These are phyloP conservation scores for Branchellion lobata DNA, from an alignment of 2,888 invertebrate genomes.

Conservation along the genomic window DNA sequence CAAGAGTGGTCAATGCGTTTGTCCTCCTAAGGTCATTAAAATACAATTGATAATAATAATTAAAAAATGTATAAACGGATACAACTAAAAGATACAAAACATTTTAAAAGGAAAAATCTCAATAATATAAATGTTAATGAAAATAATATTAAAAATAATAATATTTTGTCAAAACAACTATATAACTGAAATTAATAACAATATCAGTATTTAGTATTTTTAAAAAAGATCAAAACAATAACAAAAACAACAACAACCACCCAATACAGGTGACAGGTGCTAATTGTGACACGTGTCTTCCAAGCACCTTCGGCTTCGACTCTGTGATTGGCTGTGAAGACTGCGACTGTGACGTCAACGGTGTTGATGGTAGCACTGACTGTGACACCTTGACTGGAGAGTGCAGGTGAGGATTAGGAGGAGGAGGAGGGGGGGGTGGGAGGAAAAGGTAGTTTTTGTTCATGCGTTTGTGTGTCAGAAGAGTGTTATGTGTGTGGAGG, in stretches of 20 bases:
- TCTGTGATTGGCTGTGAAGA: slow-evolving; percentile 90
- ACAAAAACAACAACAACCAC: slow-evolving; percentile 32
- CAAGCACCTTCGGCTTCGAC: slow-evolving; percentile 73
- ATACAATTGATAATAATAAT: too few relatives aligned
- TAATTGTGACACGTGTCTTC: slow-evolving; percentile 83
- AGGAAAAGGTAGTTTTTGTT: not conserved
- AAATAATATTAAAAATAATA: too few relatives aligned
- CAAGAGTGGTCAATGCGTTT: slow-evolving; percentile 84
- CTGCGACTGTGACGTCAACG: slow-evolving; percentile 83
- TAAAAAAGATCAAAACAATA: too few relatives aligned
- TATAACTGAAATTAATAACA: too few relatives aligned
- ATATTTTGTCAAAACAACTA: too few relatives aligned
- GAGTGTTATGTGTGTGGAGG: too few relatives aligned
- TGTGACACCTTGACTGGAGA: slow-evolving; percentile 85
- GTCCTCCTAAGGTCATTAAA: slow-evolving; percentile 62
- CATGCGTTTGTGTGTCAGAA: not conserved
- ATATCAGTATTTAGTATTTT: too few relatives aligned
- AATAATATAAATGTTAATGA: too few relatives aligned
- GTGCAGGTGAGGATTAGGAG: slow-evolving; percentile 67
- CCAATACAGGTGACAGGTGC: slow-evolving; percentile 85
- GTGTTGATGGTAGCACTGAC: slow-evolving; percentile 78
- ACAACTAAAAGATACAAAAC: too few relatives aligned
- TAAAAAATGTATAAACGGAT: too few relatives aligned
- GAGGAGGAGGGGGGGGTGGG: not conserved
- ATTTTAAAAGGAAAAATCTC: too few relatives aligned